phyloP scores from a whole-genome alignment of 2,113 vertebrate genomes.

The Cheilinus undulatus region DNA sequence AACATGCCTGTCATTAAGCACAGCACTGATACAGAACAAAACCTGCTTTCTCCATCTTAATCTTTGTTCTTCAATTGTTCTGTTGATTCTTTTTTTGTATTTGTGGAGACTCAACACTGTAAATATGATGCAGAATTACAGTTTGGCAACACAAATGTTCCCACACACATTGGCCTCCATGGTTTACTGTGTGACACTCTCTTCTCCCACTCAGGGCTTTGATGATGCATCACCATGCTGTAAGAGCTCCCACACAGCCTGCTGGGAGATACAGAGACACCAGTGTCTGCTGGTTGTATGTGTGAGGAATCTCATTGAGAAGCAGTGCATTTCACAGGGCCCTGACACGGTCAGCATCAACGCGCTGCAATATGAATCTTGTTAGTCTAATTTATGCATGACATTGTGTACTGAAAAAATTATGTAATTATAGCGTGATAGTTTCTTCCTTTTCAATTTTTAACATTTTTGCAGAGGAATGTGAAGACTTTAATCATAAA shows the following conservation, averaged over 20 bases:
- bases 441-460: too few relatives aligned
- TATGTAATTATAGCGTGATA: too few relatives aligned
- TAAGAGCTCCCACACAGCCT: constrained; percentile 42
- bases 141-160: background rate
- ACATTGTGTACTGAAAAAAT: too few relatives aligned
- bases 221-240: constrained; percentile 2
- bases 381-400: background rate
- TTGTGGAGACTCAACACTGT: background rate
- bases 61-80: background rate
- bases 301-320: background rate
- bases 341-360: background rate
- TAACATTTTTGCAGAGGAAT: too few relatives aligned
- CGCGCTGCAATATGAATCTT: too few relatives aligned
- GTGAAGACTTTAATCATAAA: too few relatives aligned
- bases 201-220: constrained; percentile 30
- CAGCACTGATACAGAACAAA: background rate
- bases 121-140: background rate
- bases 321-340: too few relatives aligned
- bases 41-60: background rate
- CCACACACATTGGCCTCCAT: constrained; percentile 12
- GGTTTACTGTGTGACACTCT: constrained; percentile 18
- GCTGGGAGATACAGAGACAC: constrained; percentile 4
- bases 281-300: background rate
- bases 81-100: background rate
- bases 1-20: background rate